phyloP scores from a whole-genome alignment of 2,113 vertebrate genomes.

The Engraulis encrasicolus region DNA sequence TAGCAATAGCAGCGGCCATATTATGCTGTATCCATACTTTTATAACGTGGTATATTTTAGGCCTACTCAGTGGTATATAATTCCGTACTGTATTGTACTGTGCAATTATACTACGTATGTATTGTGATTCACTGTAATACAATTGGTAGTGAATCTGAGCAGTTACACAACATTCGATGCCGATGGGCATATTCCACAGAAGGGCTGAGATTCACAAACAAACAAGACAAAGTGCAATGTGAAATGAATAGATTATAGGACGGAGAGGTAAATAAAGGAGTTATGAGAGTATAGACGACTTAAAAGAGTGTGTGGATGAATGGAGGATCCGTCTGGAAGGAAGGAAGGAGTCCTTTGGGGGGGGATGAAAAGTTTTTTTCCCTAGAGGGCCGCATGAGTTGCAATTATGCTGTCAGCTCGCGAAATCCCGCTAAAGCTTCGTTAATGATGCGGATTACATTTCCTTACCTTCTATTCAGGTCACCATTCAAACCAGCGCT shows the following conservation, averaged over 20 bases:
- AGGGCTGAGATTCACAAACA: neutral
- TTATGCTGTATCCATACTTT: too few relatives aligned
- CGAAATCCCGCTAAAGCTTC: slow-evolving; percentile 44
- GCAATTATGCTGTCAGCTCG: slow-evolving; percentile 25
- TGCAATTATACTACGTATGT: too few relatives aligned
- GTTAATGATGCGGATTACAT: slow-evolving; percentile 39
- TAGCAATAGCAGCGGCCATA: too few relatives aligned
- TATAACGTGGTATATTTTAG: too few relatives aligned
- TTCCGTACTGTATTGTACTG: too few relatives aligned
- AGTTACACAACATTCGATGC: neutral
- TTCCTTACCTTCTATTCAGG: slow-evolving; percentile 15
- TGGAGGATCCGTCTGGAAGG: neutral
- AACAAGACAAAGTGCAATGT: neutral
- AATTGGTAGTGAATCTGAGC: neutral
- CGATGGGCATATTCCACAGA: neutral
- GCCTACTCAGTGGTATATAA: too few relatives aligned
- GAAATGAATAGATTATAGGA: neutral
- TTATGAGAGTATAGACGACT: neutral
- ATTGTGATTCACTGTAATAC: too few relatives aligned
- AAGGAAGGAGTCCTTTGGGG: neutral
- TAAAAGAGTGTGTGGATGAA: neutral
- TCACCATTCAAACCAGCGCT: neutral
- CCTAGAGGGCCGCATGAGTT: slow-evolving; percentile 20
- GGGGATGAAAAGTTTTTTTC: neutral
- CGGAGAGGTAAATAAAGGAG: neutral